Conservation (phyloP, 2,888 invertebrate genomes). For the Oscheius myriophilus region DNA sequence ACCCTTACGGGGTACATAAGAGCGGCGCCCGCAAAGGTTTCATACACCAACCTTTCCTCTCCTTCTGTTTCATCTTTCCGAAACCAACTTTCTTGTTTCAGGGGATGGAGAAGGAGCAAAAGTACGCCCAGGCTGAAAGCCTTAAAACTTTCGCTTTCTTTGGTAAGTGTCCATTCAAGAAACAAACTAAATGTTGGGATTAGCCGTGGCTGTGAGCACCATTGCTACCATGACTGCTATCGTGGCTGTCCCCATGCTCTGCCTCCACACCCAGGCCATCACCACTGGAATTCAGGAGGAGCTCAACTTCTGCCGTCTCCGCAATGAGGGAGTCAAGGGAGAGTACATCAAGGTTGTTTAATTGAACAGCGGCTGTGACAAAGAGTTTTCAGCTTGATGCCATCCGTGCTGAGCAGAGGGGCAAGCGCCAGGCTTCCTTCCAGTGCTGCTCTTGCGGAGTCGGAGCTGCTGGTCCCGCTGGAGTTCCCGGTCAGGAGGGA, state of each 20-base stretch:
- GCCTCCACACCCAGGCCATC: constrained; percentile 63
- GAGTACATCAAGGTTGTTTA: constrained; percentile 35
- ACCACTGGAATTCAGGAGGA: constrained; percentile 60
- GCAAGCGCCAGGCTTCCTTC: constrained; percentile 12
- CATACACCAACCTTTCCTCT: too few species aligned
- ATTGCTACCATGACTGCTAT: constrained; percentile 61
- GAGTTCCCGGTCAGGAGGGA: constrained; percentile 24
- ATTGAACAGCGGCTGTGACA: too few species aligned
- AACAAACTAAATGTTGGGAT: neutral
- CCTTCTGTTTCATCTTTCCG: too few species aligned
- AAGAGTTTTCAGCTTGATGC: neutral
- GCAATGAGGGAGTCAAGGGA: constrained; percentile 35
- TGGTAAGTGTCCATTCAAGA: neutral
- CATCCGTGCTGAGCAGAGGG: constrained; percentile 1
- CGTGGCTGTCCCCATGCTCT: constrained; percentile 65
- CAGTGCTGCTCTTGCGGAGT: constrained; percentile 27
- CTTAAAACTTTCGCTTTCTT: too few species aligned
- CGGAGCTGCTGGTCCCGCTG: constrained; percentile 21
- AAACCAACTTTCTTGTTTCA: neutral
- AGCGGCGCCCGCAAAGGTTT: too few species aligned
- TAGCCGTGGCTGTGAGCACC: constrained; percentile 55
- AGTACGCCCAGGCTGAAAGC: constrained; percentile 20
- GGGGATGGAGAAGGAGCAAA: constrained; percentile 39
- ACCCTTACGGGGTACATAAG: too few species aligned
- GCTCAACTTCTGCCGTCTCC: constrained; percentile 47